A percentile compares a stretch with the other conserved stretches of the same genome.
Evolutionary conservation across 2,797 vertebrate species (phyloP).

Genomic region (Pangasius djambal): DNA sequence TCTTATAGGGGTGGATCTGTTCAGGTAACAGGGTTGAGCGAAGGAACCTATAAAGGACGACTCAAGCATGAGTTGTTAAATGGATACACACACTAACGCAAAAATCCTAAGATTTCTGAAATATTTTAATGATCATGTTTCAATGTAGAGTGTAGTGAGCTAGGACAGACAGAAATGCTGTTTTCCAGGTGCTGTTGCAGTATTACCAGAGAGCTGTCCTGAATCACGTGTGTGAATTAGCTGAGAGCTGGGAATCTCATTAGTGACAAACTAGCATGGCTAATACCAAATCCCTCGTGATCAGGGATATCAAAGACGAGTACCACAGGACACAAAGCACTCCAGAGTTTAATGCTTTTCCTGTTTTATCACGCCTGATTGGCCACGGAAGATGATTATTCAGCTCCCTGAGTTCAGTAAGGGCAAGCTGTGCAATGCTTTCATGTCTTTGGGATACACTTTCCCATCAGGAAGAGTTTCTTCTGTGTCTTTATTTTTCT

Average conservation of each 20-base stretch:
- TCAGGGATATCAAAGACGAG: background rate
- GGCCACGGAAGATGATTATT: background rate
- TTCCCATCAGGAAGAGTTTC: background rate
- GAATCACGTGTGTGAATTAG: constrained; percentile 57
- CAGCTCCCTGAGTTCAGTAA: background rate
- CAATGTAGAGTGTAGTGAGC: background rate
- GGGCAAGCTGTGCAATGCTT: background rate
- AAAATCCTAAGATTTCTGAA: background rate
- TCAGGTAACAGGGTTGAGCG: background rate
- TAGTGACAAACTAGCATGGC: constrained; percentile 54
- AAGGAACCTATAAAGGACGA: background rate
- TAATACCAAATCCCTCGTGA: constrained; percentile 57
- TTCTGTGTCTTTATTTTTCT: background rate
- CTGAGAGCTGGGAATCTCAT: constrained; percentile 62
- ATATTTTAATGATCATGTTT: background rate
- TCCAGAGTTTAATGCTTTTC: background rate
- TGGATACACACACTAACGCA: background rate
- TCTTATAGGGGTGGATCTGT: background rate
- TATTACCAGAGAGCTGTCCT: constrained; percentile 2
- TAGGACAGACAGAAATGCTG: background rate
- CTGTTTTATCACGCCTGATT: background rate
- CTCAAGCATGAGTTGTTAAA: background rate
- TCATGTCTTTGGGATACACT: background rate
- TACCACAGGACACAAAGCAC: background rate
- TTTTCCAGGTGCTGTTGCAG: background rate